Base-by-base conservation (phyloP, 1,140 invertebrate species). In the Rhysida immarginata region DNA sequence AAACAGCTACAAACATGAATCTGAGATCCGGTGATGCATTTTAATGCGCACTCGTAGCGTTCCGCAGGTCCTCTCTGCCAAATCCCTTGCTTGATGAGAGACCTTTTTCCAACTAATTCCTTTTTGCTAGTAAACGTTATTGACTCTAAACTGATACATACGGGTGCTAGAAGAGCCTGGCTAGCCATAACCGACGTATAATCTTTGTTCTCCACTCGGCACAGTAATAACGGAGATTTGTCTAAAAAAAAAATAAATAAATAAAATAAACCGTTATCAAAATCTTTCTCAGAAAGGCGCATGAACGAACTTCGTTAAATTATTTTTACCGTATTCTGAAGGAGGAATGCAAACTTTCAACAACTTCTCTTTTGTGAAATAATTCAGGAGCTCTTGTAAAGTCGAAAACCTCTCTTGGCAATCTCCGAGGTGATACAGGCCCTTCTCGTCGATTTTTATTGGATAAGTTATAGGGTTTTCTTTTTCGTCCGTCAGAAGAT, bases 321-420 rank as follows among this genome's bases (percentile, higher is more conserved):
- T 41, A 11, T 41, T n/a, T n/a, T 64, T 75, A 87, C 84, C 87
- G 74, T 86, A 87, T 75, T 88, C 85, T 1, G 87, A 88, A n/a
- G 86, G 81, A 42, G 83, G 84, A 64, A 91, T 75, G 62, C 85
- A 87, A 67, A 86, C 82, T 41, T 77, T 73, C 5, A 87, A 66
- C 63, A 74, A 77, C 63, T 84, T 78, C 73, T 14, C 75, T 68
- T 68, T 78, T 70, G 63, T 76, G 65, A 82, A 78, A 56, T 76
- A 73, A 5, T 66, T 61, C 29, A 85, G 70, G 23, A 87, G 69
- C 53, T 82, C 75, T 55, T 71, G 68, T 24, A 87, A 72, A 26
- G 76, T 80, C 56, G 71, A 71, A 63, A 81, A 87, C 53, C 68
- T 65, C 45, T 41, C 35, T n/a, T 41, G 61, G 56, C 71, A 71